Percentiles rank a stretch among this genome's conserved stretches.
Evolutionary conservation across 2,797 vertebrate species (phyloP).

Genomic region (Brachymystax lenok): DNA sequence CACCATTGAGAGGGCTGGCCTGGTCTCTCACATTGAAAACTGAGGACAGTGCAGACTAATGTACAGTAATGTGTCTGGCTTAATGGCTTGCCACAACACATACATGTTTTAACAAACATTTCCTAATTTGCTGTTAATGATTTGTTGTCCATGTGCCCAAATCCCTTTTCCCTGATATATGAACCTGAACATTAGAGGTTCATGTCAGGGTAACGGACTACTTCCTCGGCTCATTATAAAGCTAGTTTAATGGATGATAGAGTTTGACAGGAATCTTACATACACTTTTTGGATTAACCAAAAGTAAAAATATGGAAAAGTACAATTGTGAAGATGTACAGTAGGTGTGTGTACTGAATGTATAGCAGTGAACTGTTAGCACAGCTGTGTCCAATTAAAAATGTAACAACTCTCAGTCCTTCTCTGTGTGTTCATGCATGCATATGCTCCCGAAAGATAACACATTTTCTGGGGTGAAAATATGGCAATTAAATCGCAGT

Average conservation of each 20-base stretch:
- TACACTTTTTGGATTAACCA: background rate
- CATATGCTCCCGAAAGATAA: slow-evolving; percentile 3
- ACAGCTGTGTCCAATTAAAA: slow-evolving; percentile 53
- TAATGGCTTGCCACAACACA: background rate
- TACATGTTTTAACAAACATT: background rate
- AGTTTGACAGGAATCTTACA: background rate
- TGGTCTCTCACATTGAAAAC: background rate
- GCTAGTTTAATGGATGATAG: background rate
- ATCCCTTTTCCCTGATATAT: no score
- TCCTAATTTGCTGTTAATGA: background rate
- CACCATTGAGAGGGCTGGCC: background rate
- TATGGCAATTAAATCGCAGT: background rate
- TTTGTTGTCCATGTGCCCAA: no score
- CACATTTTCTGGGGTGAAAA: slow-evolving; percentile 10
- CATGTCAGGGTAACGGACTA: background rate
- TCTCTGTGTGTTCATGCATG: background rate
- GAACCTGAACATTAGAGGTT: no score
- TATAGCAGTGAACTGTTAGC: no score
- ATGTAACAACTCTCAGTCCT: slow-evolving; percentile 1
- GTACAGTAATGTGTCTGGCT: background rate
- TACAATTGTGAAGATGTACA: background rate
- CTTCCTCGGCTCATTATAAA: background rate
- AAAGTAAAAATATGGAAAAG: no score
- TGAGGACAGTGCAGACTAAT: background rate
- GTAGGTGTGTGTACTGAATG: no score